Evolutionary conservation across 35 echinoderm and acorn worm species (phyloP).

Genomic region (Amphiura filiformis): DNA sequence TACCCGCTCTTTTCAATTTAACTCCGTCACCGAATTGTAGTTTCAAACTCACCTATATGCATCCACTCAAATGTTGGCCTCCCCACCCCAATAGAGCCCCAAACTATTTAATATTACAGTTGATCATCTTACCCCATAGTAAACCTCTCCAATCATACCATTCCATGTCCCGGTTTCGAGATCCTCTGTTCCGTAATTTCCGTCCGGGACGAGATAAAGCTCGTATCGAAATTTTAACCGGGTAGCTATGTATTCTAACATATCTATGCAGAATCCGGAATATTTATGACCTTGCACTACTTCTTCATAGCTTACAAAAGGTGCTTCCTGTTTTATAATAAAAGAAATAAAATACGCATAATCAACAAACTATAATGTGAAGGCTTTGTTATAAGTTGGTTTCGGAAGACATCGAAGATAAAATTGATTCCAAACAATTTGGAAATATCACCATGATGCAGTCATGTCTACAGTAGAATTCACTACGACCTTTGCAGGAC

Average conservation of each 20-base stretch:
- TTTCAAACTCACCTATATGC: too few relatives aligned
- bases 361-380: neutral
- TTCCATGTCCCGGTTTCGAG: slow-evolving; percentile 65
- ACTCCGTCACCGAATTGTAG: too few relatives aligned
- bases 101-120: too few relatives aligned
- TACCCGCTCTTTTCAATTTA: too few relatives aligned
- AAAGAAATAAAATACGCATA: neutral
- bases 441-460: neutral
- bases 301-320: slow-evolving; percentile 77
- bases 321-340: slow-evolving; percentile 63
- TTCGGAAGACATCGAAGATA: too few relatives aligned
- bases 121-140: slow-evolving; percentile 71
- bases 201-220: slow-evolving; percentile 68
- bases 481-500: too few relatives aligned
- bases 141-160: slow-evolving; percentile 89
- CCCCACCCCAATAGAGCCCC: too few relatives aligned
- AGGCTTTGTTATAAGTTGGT: neutral
- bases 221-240: slow-evolving; percentile 68
- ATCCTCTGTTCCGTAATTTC: slow-evolving; percentile 66
- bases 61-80: too few relatives aligned
- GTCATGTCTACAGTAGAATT: neutral
- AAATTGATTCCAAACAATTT: neutral
- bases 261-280: slow-evolving; percentile 91
- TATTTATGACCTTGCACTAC: slow-evolving; percentile 70
- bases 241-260: slow-evolving; percentile 68